Base-by-base conservation (phyloP, 2,797 vertebrate species). In the Hyperoplus lanceolatus region DNA sequence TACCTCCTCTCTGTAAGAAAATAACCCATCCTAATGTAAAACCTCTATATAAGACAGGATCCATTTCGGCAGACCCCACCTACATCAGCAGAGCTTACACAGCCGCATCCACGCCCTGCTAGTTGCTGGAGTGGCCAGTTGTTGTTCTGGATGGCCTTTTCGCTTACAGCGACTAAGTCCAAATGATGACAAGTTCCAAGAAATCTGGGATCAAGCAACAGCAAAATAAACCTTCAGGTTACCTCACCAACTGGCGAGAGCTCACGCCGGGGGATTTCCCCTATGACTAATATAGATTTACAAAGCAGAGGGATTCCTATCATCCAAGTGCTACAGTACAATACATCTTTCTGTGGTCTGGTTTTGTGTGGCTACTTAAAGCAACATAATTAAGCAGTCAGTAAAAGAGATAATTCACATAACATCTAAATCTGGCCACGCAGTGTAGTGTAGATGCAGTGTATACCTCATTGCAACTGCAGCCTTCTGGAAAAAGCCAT, bases 201-300 rank as follows among this genome's bases (percentile, higher is more conserved):
- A 36, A 58, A 79, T 72, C 48, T 71, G 59, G 70, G 79, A 77
- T 80, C 61, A 82, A 79, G 58, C 68, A 68, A 75, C 64, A 73
- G 54, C 21, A n/a, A 76, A 86, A 74, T 74, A 82, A 85, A 87
- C 59, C 70, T 85, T 69, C 21, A 70, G 70, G 64, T 83, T 83
- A 75, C 83, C 73, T 85, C 83, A 87, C 53, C 38, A 79, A 77
- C 58, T 61, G 81, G 41, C 4, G 21, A 66, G 48, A 39, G 78
- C 81, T 74, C 29, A 29, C 29, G 29, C 21, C 8, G 16, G 70
- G 80, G 90, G 81, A 85, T 86, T 90, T 90, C 86, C 86, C 29
- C 67, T 50, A 83, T 80, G 73, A 90, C 74, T 80, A 87, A 85
- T 83, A 67, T 41, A 79, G 79, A 65, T 90, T 88, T 81, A 88